phyloP scores from a whole-genome alignment of 1,140 invertebrate genomes.

The Trichomalopsis sarcophagae region DNA sequence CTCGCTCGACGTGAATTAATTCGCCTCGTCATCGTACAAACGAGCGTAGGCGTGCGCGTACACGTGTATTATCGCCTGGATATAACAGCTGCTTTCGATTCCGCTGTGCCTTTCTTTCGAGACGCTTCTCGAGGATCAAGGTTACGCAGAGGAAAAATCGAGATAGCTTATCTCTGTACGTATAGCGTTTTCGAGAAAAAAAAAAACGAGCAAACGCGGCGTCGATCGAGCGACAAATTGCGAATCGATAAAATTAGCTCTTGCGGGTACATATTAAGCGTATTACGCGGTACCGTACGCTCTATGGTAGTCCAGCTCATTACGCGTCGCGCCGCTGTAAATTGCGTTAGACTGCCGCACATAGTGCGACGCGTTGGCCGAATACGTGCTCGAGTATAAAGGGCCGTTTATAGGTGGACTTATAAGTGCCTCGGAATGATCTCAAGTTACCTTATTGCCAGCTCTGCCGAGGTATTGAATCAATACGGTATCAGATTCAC shows the following conservation, averaged over 20 bases:
- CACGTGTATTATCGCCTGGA: not conserved
- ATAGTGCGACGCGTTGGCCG: not conserved
- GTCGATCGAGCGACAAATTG: slow-evolving; percentile 37
- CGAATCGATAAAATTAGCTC: slow-evolving; percentile 31
- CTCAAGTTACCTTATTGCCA: not conserved
- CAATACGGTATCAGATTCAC: not conserved
- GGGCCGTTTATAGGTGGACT: not conserved
- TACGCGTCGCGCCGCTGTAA: slow-evolving; percentile 51
- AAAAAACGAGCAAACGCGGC: not conserved
- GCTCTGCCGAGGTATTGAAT: not conserved
- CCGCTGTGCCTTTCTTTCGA: not conserved
- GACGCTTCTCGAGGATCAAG: no score
- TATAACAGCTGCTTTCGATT: not conserved
- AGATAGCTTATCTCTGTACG: not conserved
- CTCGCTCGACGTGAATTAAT: not conserved
- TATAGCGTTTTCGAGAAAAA: not conserved
- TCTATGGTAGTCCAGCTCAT: slow-evolving; percentile 53
- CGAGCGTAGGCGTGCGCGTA: not conserved
- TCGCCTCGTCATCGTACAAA: not conserved
- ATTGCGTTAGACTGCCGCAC: slow-evolving; percentile 28
- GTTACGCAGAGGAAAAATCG: not conserved
- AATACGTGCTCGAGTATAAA: not conserved
- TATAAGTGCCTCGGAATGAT: no score
- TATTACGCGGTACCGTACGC: slow-evolving; percentile 58
- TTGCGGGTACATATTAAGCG: slow-evolving; percentile 48